Base-by-base conservation (phyloP, 2,888 invertebrate genomes). In the Drosophila recens region DNA sequence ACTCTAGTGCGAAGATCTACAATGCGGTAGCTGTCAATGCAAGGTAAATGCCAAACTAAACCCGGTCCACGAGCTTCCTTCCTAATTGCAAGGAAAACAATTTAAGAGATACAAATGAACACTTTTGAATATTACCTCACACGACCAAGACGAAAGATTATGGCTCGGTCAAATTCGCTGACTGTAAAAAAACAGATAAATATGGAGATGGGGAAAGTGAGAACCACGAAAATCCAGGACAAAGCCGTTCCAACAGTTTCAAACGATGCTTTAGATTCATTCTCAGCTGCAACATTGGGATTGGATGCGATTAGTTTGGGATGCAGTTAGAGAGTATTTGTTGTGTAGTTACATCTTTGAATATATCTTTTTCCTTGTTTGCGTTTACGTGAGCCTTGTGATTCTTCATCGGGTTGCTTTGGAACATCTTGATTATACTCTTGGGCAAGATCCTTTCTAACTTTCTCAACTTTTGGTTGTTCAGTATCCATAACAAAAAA, bases 91-190 rank as follows among this genome's bases (percentile, higher is more conserved):
- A 13, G 13, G 13, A 4, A 36, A 4, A 5, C 11, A 36, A 36
- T 13, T 4, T n/a, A n/a, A 36, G 13, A 5, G 4, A 36, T 13
- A 5, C 0, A 36, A 36, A 5, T 34, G 4, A 13, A n/a, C 13
- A 5, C 13, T n/a, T 13, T 36, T 13, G 0, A 5, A 13, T 36
- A n/a, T 46, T 59, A 91, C 91, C 83, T 86, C 0, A 92, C 67
- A 6, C 90, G 87, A 0, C 95, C 95, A 80, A 95, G 93, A 1
- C 95, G 93, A 90, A 95, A 95, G 67, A 95, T 94, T 9, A 95
- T 94, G 51, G 94, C 93, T 81, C 95, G 91, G 75, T 94, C 93
- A 83, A 94, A 94, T 84, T 95, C 95, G 54, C 93, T 92, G 0
- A 94, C 93, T 27, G 93, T 91, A 85, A 91, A 54, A 4, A 89